Conservation (phyloP, 2,113 vertebrate genomes). For the Cyanoderma ruficeps region DNA sequence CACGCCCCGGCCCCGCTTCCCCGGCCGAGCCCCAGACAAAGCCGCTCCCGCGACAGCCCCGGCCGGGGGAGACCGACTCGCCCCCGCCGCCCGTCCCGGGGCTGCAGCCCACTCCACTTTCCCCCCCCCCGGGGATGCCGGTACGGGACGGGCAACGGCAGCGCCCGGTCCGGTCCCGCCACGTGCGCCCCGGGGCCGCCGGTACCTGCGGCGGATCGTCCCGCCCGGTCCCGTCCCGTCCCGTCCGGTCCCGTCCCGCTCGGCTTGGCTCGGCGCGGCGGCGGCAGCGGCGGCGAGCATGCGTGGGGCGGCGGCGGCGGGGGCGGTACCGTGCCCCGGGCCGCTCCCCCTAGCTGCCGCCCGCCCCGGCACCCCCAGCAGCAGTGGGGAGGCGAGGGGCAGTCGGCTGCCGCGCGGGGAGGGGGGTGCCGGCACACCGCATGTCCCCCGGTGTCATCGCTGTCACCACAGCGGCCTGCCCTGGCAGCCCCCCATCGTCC, state of each 20-base stretch:
- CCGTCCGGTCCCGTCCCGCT: background rate
- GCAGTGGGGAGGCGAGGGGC: background rate
- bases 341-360: slow-evolving; percentile 1
- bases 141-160: no score
- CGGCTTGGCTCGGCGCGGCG: background rate
- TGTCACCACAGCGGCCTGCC: background rate
- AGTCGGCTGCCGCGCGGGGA: background rate
- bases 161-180: background rate
- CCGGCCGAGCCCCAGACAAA: background rate
- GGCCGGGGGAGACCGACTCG: background rate
- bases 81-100: background rate
- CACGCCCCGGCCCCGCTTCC: background rate
- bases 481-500: background rate
- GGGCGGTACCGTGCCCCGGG: slow-evolving; percentile 16
- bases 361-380: background rate
- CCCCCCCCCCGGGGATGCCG: background rate
- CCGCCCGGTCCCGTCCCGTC: background rate
- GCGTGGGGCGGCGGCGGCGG: slow-evolving; percentile 16
- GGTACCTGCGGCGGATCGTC: background rate
- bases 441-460: background rate
- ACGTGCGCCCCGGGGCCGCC: background rate
- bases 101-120: background rate
- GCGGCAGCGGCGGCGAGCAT: background rate
- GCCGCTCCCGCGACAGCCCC: background rate
- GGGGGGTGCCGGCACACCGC: background rate